Base-by-base conservation (phyloP, 2,797 vertebrate genomes). In the Danio tinwini region DNA sequence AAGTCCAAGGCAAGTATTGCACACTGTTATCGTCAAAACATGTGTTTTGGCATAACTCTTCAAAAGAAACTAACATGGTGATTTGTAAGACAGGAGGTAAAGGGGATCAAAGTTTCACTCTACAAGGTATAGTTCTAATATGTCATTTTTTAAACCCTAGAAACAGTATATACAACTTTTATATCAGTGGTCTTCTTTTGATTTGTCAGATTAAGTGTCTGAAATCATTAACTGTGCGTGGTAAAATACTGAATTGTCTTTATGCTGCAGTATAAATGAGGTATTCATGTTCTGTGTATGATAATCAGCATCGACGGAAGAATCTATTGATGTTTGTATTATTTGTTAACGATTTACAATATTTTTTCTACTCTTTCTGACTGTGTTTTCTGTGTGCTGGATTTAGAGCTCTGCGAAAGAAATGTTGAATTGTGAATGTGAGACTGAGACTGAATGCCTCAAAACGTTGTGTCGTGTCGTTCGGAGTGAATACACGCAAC, bases 11-110 rank as follows among this genome's bases (percentile, higher is more conserved):
- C 80, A 82, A 83, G 3, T 72, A 69, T 84, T 85, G 83, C 71
- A 87, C 49, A 67, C 44, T 76, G 5, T 81, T 92, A 88, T 90
- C 45, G 52, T 47, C 8, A 9, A 16, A 5, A 47, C n/a, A 47
- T 19, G 19, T 68, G 45, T 47, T 44, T 53, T 42, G 55, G 21
- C 11, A 53, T 45, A 45, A n/a, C 4, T 21, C 44, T 29, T 29
- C 29, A 29, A 29, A 29, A 29, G 29, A 29, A 29, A 29, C 29
- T 3, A 3, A 29, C 29, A 39, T 64, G 59, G 11, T 63, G 59
- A 37, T 64, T 75, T 76, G 44, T 12, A 45, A 56, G 37, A 40
- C 40, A n/a, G 21, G 69, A 21, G 37, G 55, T 71, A 56, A 65
- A 47, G 63, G 13, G n/a, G 21, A 8, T 67, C 19, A 45, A 14